phyloP scores from a whole-genome alignment of 2,888 invertebrate species.

The Tiliacea citrago region DNA sequence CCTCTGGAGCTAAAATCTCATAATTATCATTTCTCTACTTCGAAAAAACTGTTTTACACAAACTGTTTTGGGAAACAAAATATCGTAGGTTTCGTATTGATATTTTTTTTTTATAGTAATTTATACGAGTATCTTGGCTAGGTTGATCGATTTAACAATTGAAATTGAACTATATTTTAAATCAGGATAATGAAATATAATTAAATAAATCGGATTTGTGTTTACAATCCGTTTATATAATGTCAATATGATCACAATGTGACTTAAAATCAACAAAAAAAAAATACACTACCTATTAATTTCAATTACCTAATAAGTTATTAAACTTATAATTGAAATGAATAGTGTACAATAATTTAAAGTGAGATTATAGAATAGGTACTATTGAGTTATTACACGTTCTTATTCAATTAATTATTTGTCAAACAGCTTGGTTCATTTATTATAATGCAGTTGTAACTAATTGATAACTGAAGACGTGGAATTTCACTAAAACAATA shows the following conservation, averaged over 20 bases:
- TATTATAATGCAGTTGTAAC: not conserved
- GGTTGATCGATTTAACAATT: not conserved
- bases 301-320: too few relatives aligned
- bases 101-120: not conserved
- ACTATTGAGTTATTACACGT: slow-evolving; percentile 24
- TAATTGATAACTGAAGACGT: slow-evolving; percentile 3
- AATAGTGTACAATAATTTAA: slow-evolving; percentile 3
- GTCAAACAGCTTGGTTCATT: not conserved
- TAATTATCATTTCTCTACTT: not conserved
- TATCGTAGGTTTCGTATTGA: not conserved
- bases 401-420: not conserved
- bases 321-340: not conserved
- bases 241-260: not conserved
- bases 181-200: not conserved
- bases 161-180: not conserved
- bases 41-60: not conserved
- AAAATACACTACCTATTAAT: not conserved
- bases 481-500: slow-evolving; percentile 19
- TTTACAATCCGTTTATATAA: slow-evolving; percentile 1
- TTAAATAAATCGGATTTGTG: not conserved
- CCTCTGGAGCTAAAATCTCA: not conserved
- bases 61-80: not conserved
- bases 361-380: slow-evolving; percentile 34
- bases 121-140: too few relatives aligned
- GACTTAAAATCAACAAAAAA: not conserved